Percentiles rank a stretch among this genome's conserved stretches.
Conservation (phyloP, 53 echinoderm and acorn worm genomes). For the Temnopleurus reevesii region DNA sequence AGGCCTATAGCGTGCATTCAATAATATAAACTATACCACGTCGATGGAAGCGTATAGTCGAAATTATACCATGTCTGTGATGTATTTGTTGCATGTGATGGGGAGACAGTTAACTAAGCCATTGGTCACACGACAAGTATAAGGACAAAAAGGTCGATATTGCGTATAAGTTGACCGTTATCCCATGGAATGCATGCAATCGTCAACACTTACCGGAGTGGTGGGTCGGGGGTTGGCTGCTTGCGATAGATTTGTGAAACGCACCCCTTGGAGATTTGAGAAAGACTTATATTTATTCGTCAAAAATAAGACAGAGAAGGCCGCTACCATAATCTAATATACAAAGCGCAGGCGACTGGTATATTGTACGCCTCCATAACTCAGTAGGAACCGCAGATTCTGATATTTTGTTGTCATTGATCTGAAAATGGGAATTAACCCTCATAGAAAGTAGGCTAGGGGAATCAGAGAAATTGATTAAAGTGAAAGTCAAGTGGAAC, state of each 20-base stretch:
- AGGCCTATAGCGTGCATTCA: not conserved
- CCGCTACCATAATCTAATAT: not conserved
- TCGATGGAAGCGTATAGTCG: too few species aligned
- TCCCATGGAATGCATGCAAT: too few species aligned
- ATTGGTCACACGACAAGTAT: too few species aligned
- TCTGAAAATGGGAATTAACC: slow-evolving; percentile 22
- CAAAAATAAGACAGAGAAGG: not conserved
- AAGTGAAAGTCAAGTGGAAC: not conserved
- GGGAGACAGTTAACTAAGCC: not conserved
- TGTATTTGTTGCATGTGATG: not conserved
- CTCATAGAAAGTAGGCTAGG: not conserved
- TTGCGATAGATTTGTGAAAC: too few species aligned
- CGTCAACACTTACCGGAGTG: too few species aligned
- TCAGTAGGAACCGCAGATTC: not conserved
- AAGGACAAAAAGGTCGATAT: too few species aligned
- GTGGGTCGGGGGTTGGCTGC: too few species aligned
- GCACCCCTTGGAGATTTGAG: too few species aligned
- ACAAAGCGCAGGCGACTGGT: not conserved
- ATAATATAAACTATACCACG: too few species aligned
- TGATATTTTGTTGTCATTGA: not conserved
- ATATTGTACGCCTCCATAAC: slow-evolving; percentile 16
- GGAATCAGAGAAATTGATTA: not conserved
- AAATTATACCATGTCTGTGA: not conserved
- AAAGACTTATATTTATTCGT: too few species aligned
- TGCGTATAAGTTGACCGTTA: too few species aligned